phyloP scores from a whole-genome alignment of 2,797 vertebrate genomes.

The Rhinophrynus dorsalis region DNA sequence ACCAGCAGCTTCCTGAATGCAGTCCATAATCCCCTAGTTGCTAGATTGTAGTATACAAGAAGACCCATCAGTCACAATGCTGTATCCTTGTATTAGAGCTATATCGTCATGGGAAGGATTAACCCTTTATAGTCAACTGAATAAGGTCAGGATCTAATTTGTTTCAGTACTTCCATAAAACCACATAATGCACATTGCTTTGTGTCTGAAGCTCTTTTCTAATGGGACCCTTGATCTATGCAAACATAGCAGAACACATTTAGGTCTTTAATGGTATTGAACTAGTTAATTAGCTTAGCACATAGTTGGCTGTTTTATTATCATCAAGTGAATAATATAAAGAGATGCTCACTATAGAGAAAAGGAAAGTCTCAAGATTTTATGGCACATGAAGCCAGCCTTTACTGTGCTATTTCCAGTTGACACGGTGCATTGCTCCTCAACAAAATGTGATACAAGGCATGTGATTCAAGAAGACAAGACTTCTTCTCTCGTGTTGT shows the following conservation, averaged over 20 bases:
- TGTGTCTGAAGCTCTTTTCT: background rate
- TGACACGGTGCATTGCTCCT: constrained; percentile 39
- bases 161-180: background rate
- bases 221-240: background rate
- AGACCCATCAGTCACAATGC: too few relatives aligned
- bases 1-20: too few relatives aligned
- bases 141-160: background rate
- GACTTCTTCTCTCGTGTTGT: constrained; percentile 15
- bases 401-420: constrained; percentile 22
- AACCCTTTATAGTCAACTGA: background rate
- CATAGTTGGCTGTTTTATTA: background rate
- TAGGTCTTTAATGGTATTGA: background rate
- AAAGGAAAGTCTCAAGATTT: constrained; percentile 26
- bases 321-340: background rate
- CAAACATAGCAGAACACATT: background rate
- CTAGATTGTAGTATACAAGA: too few relatives aligned
- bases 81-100: too few relatives aligned
- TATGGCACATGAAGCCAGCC: constrained; percentile 21
- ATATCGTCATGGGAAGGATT: background rate
- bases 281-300: constrained; percentile 11
- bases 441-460: constrained; percentile 40
- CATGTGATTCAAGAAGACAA: constrained; percentile 43
- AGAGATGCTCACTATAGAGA: constrained; percentile 18
- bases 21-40: too few relatives aligned
- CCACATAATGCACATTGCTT: background rate